Conservation (phyloP, 2,888 invertebrate species). For the Alcis repandata region DNA sequence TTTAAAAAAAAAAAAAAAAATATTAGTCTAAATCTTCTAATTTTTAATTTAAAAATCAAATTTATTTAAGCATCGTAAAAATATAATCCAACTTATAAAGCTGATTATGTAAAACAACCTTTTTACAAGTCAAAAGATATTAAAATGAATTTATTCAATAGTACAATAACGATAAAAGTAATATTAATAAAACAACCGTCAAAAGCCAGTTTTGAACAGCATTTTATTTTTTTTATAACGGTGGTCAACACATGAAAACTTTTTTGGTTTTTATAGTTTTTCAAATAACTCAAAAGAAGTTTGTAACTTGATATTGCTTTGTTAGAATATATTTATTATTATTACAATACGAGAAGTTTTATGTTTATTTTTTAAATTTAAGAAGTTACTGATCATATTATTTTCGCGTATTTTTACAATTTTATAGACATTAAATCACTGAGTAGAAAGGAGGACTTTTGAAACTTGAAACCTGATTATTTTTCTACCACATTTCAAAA, state of each 20-base stretch:
- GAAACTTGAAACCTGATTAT: too few species aligned
- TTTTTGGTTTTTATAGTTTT: slow-evolving; percentile 5
- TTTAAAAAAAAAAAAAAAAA: too few species aligned
- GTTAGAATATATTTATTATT: background rate
- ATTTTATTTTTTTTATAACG: slow-evolving; percentile 3
- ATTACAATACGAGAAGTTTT: too few species aligned
- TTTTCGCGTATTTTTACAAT: too few species aligned
- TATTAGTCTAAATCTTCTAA: background rate
- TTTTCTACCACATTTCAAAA: too few species aligned
- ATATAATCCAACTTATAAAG: background rate
- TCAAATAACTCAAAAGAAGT: background rate
- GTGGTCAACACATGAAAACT: background rate
- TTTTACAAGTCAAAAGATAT: background rate
- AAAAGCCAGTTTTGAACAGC: slow-evolving; percentile 19
- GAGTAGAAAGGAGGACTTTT: too few species aligned
- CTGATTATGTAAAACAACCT: background rate
- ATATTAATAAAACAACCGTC: slow-evolving; percentile 35
- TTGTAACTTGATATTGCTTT: slow-evolving; percentile 14
- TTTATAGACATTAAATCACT: too few species aligned
- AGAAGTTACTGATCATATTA: too few species aligned
- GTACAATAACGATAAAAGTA: slow-evolving; percentile 21
- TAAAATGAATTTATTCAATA: slow-evolving; percentile 11
- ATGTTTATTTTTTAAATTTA: too few species aligned
- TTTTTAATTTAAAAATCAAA: background rate
- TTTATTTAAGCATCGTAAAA: background rate